Base-by-base conservation (phyloP, 2,113 vertebrate genomes). In the Delphinapterus leucas region DNA sequence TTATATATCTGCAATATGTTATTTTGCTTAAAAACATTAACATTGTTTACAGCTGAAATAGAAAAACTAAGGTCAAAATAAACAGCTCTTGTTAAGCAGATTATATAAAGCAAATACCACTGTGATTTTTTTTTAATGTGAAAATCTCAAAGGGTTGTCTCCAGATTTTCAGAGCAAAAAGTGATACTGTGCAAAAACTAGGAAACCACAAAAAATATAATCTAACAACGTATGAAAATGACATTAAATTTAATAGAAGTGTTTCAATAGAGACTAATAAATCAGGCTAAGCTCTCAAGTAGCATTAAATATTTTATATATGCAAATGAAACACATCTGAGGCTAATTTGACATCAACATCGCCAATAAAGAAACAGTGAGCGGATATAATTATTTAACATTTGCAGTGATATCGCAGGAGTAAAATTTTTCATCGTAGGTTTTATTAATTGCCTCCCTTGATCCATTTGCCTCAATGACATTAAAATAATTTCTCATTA, bases 151-250 rank as follows among this genome's bases (percentile, higher is more conserved):
- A 87, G 68, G 14, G 9, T 74, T 87, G 15, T 8, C 55, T 63
- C 26, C 17, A 83, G 31, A 89, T 89, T 97, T 96, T 96, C 55
- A 91, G 71, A 83, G 76, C 60, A 71, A 96, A 87, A 95, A 84
- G 41, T 76, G 88, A 88, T 49, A 70, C 38, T 67, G 85, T 95
- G 31, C 13, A 88, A 93, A 84, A 96, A 55, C n/a, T 67, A 94
- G 53, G 36, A 92, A 93, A 58, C 11, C 60, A 23, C 36, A 93
- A 95, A 55, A 81, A 67, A 74, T 49, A 4, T 49, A 71, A 61
- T 55, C 36, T 88, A 61, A 65, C 12, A 28, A 9, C 25, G 5
- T 68, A 77, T 28, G 28, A 90, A 87, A 93, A 80, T 68, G 13
- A 25, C 11, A 53, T 53, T 82, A 80, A 63, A 31, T 53, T 67